These are phyloP conservation scores for Parauchenoglanis punctatus DNA, from an alignment of 2,797 vertebrate species.

Conservation along the genomic window DNA sequence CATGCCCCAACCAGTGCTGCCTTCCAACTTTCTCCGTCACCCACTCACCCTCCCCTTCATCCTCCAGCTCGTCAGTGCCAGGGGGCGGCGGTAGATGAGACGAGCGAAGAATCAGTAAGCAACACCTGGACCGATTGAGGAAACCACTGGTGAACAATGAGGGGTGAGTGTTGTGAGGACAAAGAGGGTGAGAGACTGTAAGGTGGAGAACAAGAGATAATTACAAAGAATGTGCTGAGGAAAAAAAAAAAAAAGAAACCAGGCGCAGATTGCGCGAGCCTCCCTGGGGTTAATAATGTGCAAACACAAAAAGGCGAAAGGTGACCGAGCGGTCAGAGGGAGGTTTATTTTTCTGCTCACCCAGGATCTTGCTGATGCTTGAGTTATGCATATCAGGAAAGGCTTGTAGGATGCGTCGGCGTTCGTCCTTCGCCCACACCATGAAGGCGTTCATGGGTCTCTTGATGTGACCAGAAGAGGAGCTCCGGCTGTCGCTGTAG, in stretches of 20 bases:
- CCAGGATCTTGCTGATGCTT: conserved; percentile 98
- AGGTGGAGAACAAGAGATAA: conserved; percentile 27
- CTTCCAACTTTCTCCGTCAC: conserved; percentile 14
- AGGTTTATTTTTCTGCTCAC: conserved; percentile 70
- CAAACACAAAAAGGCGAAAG: not conserved
- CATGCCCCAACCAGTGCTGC: conserved; percentile 46
- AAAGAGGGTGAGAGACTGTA: conserved; percentile 23
- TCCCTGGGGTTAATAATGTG: not conserved
- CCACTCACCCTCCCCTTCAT: not conserved
- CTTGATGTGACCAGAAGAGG: conserved; percentile 94
- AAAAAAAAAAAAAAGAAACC: not conserved
- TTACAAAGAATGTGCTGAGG: conserved; percentile 14
- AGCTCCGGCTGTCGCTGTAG: conserved; percentile 81
- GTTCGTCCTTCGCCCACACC: conserved; percentile 98
- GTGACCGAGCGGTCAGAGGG: not conserved
- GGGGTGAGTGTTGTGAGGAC: not conserved
- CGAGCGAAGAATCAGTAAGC: conserved; percentile 51
- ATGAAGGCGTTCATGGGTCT: conserved; percentile 99
- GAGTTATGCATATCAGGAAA: conserved; percentile 99
- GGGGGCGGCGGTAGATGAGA: conserved; percentile 46
- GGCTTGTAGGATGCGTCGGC: conserved; percentile 92
- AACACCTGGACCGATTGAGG: conserved; percentile 19
- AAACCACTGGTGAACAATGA: conserved; percentile 29
- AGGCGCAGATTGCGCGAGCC: conserved; percentile 29
- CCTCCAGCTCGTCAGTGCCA: conserved; percentile 12